Conservation (phyloP, 1,140 invertebrate species). For the Nebria ingens region DNA sequence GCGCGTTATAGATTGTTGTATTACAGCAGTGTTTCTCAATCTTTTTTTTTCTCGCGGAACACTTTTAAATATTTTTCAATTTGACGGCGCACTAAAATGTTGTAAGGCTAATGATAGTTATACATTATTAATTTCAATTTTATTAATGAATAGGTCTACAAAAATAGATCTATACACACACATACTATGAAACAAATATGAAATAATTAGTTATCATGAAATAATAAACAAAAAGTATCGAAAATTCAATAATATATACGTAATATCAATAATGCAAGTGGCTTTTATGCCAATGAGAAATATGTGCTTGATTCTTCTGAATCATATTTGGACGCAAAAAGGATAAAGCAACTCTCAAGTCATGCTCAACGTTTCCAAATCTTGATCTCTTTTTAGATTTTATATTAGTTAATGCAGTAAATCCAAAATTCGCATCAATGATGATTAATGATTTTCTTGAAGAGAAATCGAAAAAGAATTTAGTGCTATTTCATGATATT, state of each 20-base stretch:
- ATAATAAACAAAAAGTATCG: not conserved
- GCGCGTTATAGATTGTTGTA: no score
- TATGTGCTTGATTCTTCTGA: no score
- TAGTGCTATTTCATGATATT: no score
- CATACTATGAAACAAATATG: not conserved
- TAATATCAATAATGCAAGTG: no score
- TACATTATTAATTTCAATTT: not conserved
- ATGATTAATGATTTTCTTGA: no score
- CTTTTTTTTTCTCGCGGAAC: not conserved
- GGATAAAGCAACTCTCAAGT: constrained; percentile 15
- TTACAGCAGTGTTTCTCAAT: not conserved
- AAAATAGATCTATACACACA: not conserved
- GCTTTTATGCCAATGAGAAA: no score
- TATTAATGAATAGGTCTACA: no score
- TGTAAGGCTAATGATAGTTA: not conserved
- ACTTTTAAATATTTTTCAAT: not conserved
- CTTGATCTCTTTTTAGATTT: constrained; percentile 26
- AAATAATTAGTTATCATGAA: not conserved
- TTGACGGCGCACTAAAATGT: not conserved
- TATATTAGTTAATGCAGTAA: constrained; percentile 27
- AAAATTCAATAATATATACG: no score
- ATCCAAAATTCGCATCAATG: constrained; percentile 27
- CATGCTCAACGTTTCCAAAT: constrained; percentile 8
- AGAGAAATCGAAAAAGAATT: no score
- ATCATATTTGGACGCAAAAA: constrained; percentile 10